Conservation (phyloP, 53 echinoderm and acorn worm genomes). For the Arbacia lixula region DNA sequence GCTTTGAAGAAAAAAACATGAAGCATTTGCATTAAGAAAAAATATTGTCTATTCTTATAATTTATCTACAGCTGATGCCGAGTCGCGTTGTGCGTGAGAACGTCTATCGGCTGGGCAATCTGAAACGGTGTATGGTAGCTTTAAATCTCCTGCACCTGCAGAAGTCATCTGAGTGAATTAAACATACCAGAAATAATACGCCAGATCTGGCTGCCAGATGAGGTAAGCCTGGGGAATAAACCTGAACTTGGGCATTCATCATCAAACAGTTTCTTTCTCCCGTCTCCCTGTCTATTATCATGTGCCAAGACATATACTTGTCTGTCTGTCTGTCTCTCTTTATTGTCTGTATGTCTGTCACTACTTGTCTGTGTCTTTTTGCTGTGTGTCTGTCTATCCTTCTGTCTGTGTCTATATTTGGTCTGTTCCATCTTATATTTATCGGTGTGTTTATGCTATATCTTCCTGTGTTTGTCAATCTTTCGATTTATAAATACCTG, state of each 20-base stretch:
- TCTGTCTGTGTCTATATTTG: background rate
- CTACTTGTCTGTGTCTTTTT: background rate
- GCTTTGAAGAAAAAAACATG: no score
- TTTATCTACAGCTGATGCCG: no score
- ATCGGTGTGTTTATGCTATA: no score
- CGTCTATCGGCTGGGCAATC: no score
- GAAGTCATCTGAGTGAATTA: constrained; percentile 25
- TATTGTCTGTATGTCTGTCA: background rate
- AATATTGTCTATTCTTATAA: no score
- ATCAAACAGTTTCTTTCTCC: background rate
- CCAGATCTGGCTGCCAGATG: constrained; percentile 16
- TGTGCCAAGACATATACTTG: background rate
- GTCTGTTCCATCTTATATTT: no score
- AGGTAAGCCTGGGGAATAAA: constrained; percentile 17
- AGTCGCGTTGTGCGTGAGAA: no score
- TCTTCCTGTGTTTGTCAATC: no score
- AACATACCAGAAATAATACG: constrained; percentile 42
- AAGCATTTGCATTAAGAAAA: no score
- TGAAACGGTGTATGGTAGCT: constrained; percentile 22
- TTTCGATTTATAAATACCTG: no score
- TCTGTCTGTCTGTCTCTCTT: constrained; percentile 2
- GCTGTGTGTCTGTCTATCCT: background rate
- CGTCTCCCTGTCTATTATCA: background rate
- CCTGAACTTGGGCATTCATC: background rate
- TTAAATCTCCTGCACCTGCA: constrained; percentile 20